A percentile compares a stretch with the other conserved stretches of the same genome.
These are phyloP conservation scores for Mechanitis messenoides DNA, from an alignment of 2,888 invertebrate genomes.

Conservation along the genomic window DNA sequence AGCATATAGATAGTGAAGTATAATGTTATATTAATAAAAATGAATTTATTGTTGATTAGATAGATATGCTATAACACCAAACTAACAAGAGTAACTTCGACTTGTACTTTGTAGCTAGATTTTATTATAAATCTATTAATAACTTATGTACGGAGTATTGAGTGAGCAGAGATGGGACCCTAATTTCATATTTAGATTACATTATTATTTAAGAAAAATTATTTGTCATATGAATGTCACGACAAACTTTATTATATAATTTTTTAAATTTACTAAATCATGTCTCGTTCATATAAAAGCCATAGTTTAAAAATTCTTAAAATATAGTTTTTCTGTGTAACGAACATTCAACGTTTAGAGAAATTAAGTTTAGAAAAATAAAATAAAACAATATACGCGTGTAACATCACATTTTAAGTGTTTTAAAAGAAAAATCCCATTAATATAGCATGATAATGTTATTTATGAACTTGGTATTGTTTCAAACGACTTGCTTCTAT, in stretches of 20 bases:
- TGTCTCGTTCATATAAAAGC: neutral
- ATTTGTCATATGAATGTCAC: neutral
- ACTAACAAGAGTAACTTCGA: constrained; percentile 8
- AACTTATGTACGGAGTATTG: neutral
- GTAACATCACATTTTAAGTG: no score
- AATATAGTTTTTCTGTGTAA: no score
- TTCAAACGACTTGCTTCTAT: neutral
- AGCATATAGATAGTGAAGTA: constrained; percentile 21
- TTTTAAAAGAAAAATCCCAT: no score
- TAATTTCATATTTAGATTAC: constrained; percentile 7
- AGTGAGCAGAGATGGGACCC: constrained; percentile 1
- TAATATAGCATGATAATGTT: no score
- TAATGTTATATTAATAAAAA: constrained; percentile 22
- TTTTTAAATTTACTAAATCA: neutral
- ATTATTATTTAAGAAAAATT: constrained; percentile 2
- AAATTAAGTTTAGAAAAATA: no score
- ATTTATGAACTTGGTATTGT: neutral
- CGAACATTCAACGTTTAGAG: no score
- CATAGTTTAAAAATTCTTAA: no score
- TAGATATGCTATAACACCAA: constrained; percentile 25
- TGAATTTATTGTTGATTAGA: constrained; percentile 29
- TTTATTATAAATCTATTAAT: neutral
- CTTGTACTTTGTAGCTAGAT: neutral
- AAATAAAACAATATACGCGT: no score
- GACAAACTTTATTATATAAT: neutral